Conservation (phyloP, 1,140 invertebrate species). For the Pollicipes pollicipes region DNA sequence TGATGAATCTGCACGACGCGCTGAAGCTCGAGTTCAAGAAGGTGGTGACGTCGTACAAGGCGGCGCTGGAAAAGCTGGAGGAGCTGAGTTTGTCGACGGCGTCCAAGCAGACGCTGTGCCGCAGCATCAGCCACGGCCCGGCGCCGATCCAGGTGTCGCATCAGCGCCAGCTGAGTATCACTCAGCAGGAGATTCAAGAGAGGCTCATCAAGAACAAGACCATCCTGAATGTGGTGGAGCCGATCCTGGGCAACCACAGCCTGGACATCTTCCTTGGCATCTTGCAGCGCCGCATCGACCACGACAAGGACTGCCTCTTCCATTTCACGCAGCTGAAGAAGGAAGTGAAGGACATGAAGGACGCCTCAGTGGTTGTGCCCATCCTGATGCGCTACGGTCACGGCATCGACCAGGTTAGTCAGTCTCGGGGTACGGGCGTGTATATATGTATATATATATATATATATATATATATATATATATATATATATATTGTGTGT, state of each 20-base stretch:
- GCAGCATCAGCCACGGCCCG: conserved; percentile 38
- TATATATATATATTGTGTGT: conserved; percentile 2
- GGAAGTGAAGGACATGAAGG: conserved; percentile 42
- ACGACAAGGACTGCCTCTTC: conserved; percentile 48
- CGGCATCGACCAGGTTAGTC: conserved; percentile 45
- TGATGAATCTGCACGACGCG: conserved; percentile 42
- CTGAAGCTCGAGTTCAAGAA: conserved; percentile 63
- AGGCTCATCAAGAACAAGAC: conserved; percentile 81
- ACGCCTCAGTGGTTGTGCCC: conserved; percentile 40
- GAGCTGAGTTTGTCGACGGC: conserved; percentile 41
- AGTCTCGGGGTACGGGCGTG: neutral
- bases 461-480: conserved; percentile 6
- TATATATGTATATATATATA: neutral
- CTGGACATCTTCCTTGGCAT: conserved; percentile 39
- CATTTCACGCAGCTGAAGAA: conserved; percentile 48
- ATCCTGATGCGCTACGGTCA: conserved; percentile 64
- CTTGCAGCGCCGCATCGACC: conserved; percentile 42
- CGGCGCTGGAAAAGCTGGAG: conserved; percentile 67
- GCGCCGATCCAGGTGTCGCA: conserved; percentile 73
- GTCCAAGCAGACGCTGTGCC: conserved; percentile 12
- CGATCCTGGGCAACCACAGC: conserved; percentile 34
- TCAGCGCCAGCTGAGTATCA: conserved; percentile 65
- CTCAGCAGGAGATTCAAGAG: conserved; percentile 57
- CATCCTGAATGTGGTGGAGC: conserved; percentile 63
- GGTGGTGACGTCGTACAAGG: conserved; percentile 68